Evolutionary conservation across 2,888 invertebrate species (phyloP).

Genomic region (Napeogenes sylphis): DNA sequence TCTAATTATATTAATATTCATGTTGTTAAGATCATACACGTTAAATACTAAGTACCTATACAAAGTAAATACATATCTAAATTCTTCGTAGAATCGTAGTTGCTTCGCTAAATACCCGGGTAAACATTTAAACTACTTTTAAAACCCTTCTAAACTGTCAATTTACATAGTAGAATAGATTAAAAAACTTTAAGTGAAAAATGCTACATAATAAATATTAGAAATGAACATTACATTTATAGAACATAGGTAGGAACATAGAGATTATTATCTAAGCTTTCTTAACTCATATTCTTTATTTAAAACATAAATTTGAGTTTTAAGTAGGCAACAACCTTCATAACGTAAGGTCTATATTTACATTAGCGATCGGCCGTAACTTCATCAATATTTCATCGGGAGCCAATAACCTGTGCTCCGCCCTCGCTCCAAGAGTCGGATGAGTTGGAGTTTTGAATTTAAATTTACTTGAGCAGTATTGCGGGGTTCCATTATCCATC

Average conservation of each 20-base stretch:
- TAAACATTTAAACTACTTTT: background rate
- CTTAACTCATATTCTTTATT: too few species aligned
- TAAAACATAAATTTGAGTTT: slow-evolving; percentile 11
- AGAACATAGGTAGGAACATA: too few species aligned
- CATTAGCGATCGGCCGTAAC: slow-evolving; percentile 29
- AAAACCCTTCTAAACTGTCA: background rate
- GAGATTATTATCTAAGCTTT: too few species aligned
- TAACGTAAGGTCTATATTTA: slow-evolving; percentile 18
- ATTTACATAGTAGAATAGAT: too few species aligned
- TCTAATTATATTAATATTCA: too few species aligned
- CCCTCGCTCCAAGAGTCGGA: slow-evolving; percentile 8
- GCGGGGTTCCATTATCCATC: background rate
- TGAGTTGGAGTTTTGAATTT: slow-evolving; percentile 10
- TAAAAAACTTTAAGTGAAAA: too few species aligned
- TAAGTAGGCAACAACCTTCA: slow-evolving; percentile 12
- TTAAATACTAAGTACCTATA: too few species aligned
- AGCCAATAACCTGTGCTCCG: slow-evolving; percentile 44
- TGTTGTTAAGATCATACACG: too few species aligned
- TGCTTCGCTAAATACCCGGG: background rate
- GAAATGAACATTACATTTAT: too few species aligned
- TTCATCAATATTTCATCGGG: slow-evolving; percentile 61
- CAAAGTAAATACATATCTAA: too few species aligned
- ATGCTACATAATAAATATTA: too few species aligned
- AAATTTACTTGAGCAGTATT: slow-evolving; percentile 1
- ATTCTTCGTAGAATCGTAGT: background rate